Conservation (phyloP, 2,797 vertebrate genomes). For the Tapera naevia region DNA sequence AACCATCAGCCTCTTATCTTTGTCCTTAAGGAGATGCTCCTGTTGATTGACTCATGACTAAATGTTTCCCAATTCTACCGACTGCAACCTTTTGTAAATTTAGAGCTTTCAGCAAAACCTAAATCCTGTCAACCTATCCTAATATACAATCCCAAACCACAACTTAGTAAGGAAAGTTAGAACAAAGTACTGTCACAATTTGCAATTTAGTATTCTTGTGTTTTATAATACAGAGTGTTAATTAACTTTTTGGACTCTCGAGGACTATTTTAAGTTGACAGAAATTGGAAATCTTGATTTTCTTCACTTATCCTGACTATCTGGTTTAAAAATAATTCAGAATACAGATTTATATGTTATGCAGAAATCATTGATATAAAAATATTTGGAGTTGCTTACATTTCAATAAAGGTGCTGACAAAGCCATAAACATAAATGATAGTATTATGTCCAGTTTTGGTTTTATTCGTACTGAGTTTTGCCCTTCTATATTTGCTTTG, state of each 20-base stretch:
- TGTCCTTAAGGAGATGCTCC: neutral
- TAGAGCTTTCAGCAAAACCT: neutral
- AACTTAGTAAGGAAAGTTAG: neutral
- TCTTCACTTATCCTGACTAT: neutral
- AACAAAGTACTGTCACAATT: neutral
- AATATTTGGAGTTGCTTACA: neutral
- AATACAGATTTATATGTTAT: neutral
- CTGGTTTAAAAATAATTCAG: neutral
- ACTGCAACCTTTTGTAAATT: neutral
- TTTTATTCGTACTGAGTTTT: neutral
- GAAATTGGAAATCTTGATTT: neutral
- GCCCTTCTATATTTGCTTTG: neutral
- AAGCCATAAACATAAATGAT: neutral
- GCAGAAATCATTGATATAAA: neutral
- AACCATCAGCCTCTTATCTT: neutral
- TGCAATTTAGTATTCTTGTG: neutral
- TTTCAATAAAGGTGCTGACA: neutral
- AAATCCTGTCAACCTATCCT: neutral
- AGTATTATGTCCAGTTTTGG: neutral
- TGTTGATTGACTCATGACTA: neutral
- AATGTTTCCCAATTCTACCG: neutral
- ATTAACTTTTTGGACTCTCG: neutral
- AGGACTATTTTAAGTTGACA: neutral
- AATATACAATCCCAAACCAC: neutral
- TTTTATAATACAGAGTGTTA: neutral